Evolutionary conservation across 2,797 vertebrate genomes (phyloP).

Genomic region (Hirundo rustica): DNA sequence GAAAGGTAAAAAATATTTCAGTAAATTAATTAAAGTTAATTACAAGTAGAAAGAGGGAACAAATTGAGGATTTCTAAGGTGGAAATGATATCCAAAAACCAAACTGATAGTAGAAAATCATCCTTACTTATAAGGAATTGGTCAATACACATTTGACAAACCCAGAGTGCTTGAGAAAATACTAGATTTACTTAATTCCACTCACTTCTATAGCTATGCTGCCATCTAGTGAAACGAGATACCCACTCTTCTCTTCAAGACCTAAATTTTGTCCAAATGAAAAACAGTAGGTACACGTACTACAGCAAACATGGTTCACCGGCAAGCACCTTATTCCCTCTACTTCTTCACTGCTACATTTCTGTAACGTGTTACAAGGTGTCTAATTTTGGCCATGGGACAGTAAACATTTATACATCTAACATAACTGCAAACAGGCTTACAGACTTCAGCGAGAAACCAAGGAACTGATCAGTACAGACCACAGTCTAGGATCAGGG

Average conservation of each 20-base stretch:
- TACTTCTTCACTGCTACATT: background rate
- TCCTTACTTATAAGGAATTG: background rate
- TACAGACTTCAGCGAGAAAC: background rate
- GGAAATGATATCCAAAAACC: background rate
- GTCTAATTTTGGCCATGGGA: background rate
- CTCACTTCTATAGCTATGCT: background rate
- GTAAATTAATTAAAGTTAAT: background rate
- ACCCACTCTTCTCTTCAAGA: background rate
- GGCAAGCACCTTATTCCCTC: background rate
- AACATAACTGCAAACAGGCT: background rate
- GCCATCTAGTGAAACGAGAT: slow-evolving; percentile 43
- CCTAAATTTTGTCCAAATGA: background rate
- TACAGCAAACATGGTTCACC: background rate
- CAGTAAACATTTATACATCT: background rate
- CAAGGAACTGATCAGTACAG: background rate
- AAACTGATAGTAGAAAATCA: background rate
- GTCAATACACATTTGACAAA: background rate
- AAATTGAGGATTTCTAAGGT: background rate
- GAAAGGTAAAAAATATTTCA: background rate
- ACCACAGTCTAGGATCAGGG: background rate
- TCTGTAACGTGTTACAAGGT: background rate
- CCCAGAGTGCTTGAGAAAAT: background rate
- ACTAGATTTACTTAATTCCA: background rate
- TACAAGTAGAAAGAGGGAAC: background rate
- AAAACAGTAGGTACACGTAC: background rate